phyloP scores from a whole-genome alignment of 1,140 invertebrate species.

The Notospermus geniculatus region DNA sequence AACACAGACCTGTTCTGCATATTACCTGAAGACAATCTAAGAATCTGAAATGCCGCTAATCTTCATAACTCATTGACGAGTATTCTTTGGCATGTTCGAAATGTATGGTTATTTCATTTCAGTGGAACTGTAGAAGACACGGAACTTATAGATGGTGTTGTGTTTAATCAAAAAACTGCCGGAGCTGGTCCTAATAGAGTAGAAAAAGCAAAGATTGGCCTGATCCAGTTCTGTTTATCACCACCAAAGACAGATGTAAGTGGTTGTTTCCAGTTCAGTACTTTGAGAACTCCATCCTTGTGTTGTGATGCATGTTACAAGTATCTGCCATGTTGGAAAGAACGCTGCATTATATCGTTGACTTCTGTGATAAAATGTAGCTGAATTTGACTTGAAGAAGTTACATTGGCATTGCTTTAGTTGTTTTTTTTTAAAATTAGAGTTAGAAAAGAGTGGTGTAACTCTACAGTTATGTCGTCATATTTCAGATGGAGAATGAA shows the following conservation, averaged over 20 bases:
- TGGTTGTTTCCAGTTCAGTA: constrained; percentile 4
- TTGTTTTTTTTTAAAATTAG: no score
- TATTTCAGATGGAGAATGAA: constrained; percentile 93
- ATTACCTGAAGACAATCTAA: background rate
- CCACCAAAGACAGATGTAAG: constrained; percentile 97
- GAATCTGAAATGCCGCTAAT: background rate
- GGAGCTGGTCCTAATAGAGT: constrained; percentile 87
- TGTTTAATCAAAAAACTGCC: constrained; percentile 86
- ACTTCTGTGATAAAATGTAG: no score
- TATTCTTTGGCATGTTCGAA: background rate
- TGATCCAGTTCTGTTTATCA: constrained; percentile 99
- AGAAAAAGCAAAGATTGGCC: constrained; percentile 97
- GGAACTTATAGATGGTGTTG: constrained; percentile 90
- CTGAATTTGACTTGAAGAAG: no score
- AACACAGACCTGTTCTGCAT: background rate
- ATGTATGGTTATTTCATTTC: constrained; percentile 17
- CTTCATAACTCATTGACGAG: no score
- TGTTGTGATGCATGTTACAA: no score
- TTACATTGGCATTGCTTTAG: no score
- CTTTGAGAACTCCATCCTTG: no score
- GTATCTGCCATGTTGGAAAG: no score
- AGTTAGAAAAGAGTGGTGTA: no score
- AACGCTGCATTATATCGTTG: no score
- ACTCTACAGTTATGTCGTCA: no score
- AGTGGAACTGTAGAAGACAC: constrained; percentile 96